Conservation (phyloP, 2,113 vertebrate genomes). For the Cololabis saira region DNA sequence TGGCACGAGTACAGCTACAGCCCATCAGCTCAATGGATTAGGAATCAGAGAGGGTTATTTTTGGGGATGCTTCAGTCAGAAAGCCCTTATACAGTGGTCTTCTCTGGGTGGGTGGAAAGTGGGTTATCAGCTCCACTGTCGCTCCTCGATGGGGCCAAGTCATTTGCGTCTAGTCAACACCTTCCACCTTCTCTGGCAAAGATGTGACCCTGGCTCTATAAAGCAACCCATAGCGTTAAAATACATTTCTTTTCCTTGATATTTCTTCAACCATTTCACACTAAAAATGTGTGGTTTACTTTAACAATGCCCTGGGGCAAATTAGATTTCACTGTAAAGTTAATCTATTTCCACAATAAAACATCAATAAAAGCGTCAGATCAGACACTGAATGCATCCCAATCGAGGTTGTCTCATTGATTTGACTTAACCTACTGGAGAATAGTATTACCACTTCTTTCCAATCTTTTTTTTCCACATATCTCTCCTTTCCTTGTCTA, state of each 20-base stretch:
- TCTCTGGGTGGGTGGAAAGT: constrained; percentile 69
- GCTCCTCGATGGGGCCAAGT: constrained; percentile 67
- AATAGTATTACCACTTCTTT: constrained; percentile 48
- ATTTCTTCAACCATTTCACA: neutral
- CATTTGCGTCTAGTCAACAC: constrained; percentile 81
- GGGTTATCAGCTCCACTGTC: constrained; percentile 72
- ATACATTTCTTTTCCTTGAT: constrained; percentile 13
- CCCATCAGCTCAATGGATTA: constrained; percentile 27
- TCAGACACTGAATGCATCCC: neutral
- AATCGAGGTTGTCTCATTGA: constrained; percentile 8
- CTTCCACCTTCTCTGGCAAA: constrained; percentile 54
- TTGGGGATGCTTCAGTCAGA: constrained; percentile 62
- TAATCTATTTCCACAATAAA: too few relatives aligned
- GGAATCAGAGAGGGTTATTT: constrained; percentile 70
- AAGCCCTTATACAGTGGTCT: constrained; percentile 80
- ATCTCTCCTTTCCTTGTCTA: constrained; percentile 50
- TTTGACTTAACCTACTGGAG: constrained; percentile 19
- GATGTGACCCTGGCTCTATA: constrained; percentile 47
- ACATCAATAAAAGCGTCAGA: too few relatives aligned
- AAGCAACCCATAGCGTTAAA: constrained; percentile 42
- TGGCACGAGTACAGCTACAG: constrained; percentile 47
- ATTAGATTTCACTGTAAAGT: too few relatives aligned
- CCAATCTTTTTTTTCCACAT: constrained; percentile 25
- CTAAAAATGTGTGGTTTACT: neutral
- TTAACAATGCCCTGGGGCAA: too few relatives aligned